Percentiles rank a stretch among this genome's conserved stretches.
Evolutionary conservation across 2,888 invertebrate genomes (phyloP).

Genomic region (Encarsia formosa): DNA sequence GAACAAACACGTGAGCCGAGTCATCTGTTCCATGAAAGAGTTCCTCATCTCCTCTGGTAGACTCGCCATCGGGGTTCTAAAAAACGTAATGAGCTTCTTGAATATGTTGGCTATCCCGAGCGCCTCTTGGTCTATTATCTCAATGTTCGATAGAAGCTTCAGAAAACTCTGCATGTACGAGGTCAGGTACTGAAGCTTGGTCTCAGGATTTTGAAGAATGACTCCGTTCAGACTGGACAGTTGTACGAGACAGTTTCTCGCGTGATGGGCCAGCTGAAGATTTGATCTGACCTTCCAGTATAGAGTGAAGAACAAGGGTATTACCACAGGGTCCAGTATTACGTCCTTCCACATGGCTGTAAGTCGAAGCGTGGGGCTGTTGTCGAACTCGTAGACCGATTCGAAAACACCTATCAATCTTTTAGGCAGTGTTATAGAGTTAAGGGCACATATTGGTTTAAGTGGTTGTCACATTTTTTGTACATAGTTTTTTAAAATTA

Average conservation of each 20-base stretch:
- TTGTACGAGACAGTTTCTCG: slow-evolving; percentile 78
- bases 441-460: slow-evolving; percentile 35
- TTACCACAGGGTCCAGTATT: slow-evolving; percentile 68
- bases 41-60: slow-evolving; percentile 54
- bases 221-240: slow-evolving; percentile 67
- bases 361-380: slow-evolving; percentile 58
- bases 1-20: slow-evolving; percentile 62
- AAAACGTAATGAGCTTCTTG: slow-evolving; percentile 60
- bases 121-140: slow-evolving; percentile 63
- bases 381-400: slow-evolving; percentile 65
- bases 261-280: slow-evolving; percentile 71
- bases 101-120: slow-evolving; percentile 66
- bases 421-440: slow-evolving; percentile 58
- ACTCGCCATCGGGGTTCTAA: slow-evolving; percentile 51
- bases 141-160: slow-evolving; percentile 59
- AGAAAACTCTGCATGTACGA: slow-evolving; percentile 61
- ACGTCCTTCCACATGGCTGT: slow-evolving; percentile 71
- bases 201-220: slow-evolving; percentile 53
- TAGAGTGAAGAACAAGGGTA: slow-evolving; percentile 76
- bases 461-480: no score
- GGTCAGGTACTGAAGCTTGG: slow-evolving; percentile 57
- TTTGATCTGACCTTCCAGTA: slow-evolving; percentile 78
- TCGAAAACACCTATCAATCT: slow-evolving; percentile 69
- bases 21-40: slow-evolving; percentile 60
- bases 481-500: no score